These are phyloP conservation scores for Ifrita kowaldi DNA, from an alignment of 2,113 vertebrate genomes.

Conservation along the genomic window DNA sequence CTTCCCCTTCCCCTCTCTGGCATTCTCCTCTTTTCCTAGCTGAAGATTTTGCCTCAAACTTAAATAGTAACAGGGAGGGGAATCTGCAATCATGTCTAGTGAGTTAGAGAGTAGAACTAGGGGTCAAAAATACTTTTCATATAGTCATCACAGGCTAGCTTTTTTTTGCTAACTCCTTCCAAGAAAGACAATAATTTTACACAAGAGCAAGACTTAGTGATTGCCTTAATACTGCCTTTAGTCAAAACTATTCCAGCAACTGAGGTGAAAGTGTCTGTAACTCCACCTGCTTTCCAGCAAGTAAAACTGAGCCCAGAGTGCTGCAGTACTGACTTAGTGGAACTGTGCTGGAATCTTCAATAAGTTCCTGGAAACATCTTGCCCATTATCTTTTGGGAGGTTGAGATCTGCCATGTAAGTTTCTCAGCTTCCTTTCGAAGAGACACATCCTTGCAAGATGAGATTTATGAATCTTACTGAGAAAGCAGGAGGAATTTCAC, in stretches of 20 bases:
- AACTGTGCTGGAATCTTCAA: background rate
- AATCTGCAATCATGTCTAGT: background rate
- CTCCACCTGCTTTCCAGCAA: background rate
- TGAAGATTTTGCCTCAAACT: background rate
- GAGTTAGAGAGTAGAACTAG: background rate
- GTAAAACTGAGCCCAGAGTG: background rate
- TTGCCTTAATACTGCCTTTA: background rate
- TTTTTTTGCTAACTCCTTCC: background rate
- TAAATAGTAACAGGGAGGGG: background rate
- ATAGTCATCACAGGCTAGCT: background rate
- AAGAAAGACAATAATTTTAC: background rate
- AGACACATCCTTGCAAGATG: background rate
- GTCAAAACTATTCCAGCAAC: background rate
- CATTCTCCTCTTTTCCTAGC: background rate
- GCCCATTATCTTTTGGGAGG: background rate
- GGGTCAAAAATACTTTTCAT: background rate
- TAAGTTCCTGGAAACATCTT: background rate
- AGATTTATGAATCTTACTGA: background rate
- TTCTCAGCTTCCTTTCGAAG: background rate
- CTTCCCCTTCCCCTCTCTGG: background rate
- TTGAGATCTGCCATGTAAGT: background rate
- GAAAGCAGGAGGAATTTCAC: background rate
- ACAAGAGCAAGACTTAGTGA: background rate
- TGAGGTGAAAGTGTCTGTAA: background rate
- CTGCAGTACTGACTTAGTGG: background rate